Conservation (phyloP, 2,113 vertebrate species). For the Oreocharis arfaki region DNA sequence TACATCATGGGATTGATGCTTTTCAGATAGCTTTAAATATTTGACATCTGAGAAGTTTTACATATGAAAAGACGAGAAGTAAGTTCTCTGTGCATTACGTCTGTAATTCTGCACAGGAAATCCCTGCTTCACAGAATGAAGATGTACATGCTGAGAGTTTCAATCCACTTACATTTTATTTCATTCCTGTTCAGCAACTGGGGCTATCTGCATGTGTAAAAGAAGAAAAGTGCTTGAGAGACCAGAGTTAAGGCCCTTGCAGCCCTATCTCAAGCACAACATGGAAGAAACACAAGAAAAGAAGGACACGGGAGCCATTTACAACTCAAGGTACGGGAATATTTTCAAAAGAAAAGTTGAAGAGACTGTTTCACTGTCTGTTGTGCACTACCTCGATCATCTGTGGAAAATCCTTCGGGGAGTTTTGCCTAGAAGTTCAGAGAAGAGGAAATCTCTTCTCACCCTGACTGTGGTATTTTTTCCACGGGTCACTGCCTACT, state of each 20-base stretch:
- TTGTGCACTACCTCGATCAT: background rate
- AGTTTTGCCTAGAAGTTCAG: background rate
- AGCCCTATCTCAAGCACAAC: background rate
- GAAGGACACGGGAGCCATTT: background rate
- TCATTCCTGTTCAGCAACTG: background rate
- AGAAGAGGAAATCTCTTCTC: slow-evolving; percentile 6
- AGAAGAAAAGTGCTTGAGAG: background rate
- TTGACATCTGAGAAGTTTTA: background rate
- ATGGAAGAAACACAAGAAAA: background rate
- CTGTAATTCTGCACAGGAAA: background rate
- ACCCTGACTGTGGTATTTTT: background rate
- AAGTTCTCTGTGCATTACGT: background rate
- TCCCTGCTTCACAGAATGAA: background rate
- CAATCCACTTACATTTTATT: background rate
- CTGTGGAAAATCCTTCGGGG: background rate
- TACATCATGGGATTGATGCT: background rate
- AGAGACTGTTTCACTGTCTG: background rate
- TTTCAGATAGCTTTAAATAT: background rate
- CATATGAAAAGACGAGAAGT: background rate
- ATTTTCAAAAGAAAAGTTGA: background rate
- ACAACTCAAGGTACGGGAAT: background rate
- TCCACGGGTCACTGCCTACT: slow-evolving; percentile 54
- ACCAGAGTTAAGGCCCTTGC: background rate
- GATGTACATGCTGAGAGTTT: background rate
- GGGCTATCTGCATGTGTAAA: background rate